Percentiles rank a stretch among this genome's conserved stretches.
Conservation (phyloP, 1,140 invertebrate genomes). For the Colletes gigas region DNA sequence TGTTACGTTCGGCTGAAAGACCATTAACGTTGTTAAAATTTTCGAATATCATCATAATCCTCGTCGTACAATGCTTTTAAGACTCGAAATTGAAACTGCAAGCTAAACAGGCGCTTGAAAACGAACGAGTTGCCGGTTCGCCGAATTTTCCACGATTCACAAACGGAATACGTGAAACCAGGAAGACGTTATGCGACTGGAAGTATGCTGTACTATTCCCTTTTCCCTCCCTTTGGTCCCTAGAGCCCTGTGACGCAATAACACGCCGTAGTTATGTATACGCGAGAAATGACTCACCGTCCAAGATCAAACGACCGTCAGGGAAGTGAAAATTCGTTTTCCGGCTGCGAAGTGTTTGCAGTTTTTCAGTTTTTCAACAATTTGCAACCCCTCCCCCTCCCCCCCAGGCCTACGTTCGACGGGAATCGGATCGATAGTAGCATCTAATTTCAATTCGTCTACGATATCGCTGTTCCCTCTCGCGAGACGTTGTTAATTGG, state of each 20-base stretch:
- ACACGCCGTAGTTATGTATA: not conserved
- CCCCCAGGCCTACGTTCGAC: not conserved
- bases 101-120: too few species aligned
- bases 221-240: conserved; percentile 19
- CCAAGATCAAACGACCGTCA: conserved; percentile 9
- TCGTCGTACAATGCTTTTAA: too few species aligned
- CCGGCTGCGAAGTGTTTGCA: not conserved
- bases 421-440: not conserved
- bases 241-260: conserved; percentile 8
- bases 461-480: too few species aligned
- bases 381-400: too few species aligned
- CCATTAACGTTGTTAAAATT: too few species aligned
- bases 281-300: conserved; percentile 1
- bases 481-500: too few species aligned
- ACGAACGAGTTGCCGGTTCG: not conserved
- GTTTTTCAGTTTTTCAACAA: not conserved
- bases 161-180: conserved; percentile 31
- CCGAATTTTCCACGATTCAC: conserved; percentile 18
- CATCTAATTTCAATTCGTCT: conserved; percentile 68
- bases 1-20: too few species aligned
- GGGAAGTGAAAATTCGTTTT: not conserved
- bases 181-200: not conserved
- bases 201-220: conserved; percentile 23
- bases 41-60: too few species aligned
- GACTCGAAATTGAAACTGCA: too few species aligned